Percentiles rank a stretch among this genome's conserved stretches.
Evolutionary conservation across 2,888 invertebrate species (phyloP).

Genomic region (Gastracanthus pulcherrimus): DNA sequence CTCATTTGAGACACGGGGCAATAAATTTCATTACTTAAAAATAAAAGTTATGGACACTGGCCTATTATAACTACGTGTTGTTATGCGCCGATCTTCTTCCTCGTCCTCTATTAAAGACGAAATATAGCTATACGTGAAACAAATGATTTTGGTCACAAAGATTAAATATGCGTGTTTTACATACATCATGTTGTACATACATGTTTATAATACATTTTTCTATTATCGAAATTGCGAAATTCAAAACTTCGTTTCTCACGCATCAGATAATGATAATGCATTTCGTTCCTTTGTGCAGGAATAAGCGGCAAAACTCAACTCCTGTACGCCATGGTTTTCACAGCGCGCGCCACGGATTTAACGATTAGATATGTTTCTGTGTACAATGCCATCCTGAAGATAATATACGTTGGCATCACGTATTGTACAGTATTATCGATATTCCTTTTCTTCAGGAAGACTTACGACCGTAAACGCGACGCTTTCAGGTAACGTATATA

Average conservation of each 20-base stretch:
- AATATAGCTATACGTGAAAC: too few species aligned
- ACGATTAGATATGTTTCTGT: conserved; percentile 35
- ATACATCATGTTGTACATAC: too few species aligned
- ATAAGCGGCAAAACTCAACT: conserved; percentile 57
- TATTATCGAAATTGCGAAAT: background rate
- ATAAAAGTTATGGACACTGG: too few species aligned
- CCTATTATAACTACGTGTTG: too few species aligned
- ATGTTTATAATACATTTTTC: too few species aligned
- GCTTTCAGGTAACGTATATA: conserved; percentile 54
- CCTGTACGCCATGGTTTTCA: conserved; percentile 51
- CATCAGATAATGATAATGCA: background rate
- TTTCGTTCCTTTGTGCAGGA: conserved; percentile 32
- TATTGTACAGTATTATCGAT: conserved; percentile 52
- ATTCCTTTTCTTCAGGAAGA: conserved; percentile 45
- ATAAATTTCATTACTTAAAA: too few species aligned
- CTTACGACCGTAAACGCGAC: conserved; percentile 53
- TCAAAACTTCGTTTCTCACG: background rate
- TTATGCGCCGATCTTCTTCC: too few species aligned
- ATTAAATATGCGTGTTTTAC: too few species aligned
- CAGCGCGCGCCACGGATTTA: conserved; percentile 44
- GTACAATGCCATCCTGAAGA: conserved; percentile 48
- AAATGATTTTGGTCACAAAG: too few species aligned
- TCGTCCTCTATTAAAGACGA: too few species aligned
- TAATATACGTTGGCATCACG: conserved; percentile 34
- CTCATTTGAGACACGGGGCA: too few species aligned